Evolutionary conservation across 2,888 invertebrate genomes (phyloP).

Genomic region (Stegophylla sp.): DNA sequence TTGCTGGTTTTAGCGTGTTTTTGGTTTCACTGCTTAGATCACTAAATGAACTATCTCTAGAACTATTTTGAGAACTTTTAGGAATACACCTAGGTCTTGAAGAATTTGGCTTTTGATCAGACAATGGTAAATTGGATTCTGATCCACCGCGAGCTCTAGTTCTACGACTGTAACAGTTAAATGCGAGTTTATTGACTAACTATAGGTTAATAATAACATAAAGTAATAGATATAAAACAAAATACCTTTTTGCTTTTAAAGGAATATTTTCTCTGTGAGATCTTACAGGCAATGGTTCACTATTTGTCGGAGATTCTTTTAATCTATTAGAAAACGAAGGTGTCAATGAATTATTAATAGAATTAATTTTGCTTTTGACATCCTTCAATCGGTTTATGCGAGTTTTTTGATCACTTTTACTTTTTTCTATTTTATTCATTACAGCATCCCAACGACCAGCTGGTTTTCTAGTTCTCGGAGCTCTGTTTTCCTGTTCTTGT

Average conservation of each 20-base stretch:
- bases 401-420: conserved; percentile 72
- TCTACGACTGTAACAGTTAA: conserved; percentile 32
- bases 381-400: conserved; percentile 79
- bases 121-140: conserved; percentile 48
- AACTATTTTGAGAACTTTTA: conserved; percentile 62
- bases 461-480: conserved; percentile 70
- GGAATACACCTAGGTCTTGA: conserved; percentile 44
- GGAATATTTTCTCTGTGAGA: conserved; percentile 45
- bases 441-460: conserved; percentile 81
- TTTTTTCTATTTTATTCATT: conserved; percentile 79
- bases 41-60: conserved; percentile 63
- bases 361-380: conserved; percentile 83
- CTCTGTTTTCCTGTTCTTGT: conserved; percentile 69
- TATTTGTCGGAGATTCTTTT: conserved; percentile 52
- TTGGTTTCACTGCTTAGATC: conserved; percentile 62
- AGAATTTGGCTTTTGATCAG: conserved; percentile 22
- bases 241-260: conserved; percentile 49
- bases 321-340: conserved; percentile 31
- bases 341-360: conserved; percentile 59
- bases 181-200: conserved; percentile 1
- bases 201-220: neutral
- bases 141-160: conserved; percentile 53
- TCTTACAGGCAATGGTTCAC: conserved; percentile 46
- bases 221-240: neutral
- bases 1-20: conserved; percentile 60